phyloP scores from a whole-genome alignment of 2,888 invertebrate species.

The Colostygia pectinataria region DNA sequence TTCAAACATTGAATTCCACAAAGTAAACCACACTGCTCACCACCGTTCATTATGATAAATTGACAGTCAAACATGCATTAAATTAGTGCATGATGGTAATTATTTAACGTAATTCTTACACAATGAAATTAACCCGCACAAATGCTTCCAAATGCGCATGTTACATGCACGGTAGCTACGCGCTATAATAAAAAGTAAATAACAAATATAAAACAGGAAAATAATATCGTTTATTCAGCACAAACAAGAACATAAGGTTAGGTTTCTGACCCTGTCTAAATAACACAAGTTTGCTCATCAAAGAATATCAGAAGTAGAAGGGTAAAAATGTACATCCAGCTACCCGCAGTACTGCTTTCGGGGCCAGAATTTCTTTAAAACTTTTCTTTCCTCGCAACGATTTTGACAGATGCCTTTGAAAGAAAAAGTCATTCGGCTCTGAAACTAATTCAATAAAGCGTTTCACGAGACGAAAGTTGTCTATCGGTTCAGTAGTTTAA shows the following conservation, averaged over 20 bases:
- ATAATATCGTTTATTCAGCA: too few relatives aligned
- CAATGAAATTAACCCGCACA: too few relatives aligned
- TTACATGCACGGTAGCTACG: too few relatives aligned
- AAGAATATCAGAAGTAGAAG: constrained; percentile 24
- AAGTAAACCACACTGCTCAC: constrained; percentile 53
- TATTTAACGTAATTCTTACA: too few relatives aligned
- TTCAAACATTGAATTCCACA: constrained; percentile 45
- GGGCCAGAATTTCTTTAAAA: constrained; percentile 41
- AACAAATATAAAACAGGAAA: too few relatives aligned
- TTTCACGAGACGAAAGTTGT: constrained; percentile 24
- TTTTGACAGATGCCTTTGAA: constrained; percentile 49
- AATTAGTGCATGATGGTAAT: constrained; percentile 26
- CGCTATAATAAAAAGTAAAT: too few relatives aligned
- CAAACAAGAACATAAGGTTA: too few relatives aligned
- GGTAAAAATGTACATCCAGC: constrained; percentile 23
- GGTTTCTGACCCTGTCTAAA: too few relatives aligned
- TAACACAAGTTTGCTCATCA: constrained; percentile 22
- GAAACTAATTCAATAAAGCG: constrained; percentile 47
- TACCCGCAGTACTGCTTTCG: constrained; percentile 35
- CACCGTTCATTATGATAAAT: constrained; percentile 65
- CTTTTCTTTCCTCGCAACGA: constrained; percentile 41
- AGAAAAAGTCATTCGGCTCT: constrained; percentile 40
- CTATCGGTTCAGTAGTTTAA: constrained; percentile 19
- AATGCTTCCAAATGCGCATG: too few relatives aligned
- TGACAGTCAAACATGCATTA: constrained; percentile 52